These are phyloP conservation scores for Lepidonotus clava DNA, from an alignment of 2,888 invertebrate genomes.

Conservation along the genomic window DNA sequence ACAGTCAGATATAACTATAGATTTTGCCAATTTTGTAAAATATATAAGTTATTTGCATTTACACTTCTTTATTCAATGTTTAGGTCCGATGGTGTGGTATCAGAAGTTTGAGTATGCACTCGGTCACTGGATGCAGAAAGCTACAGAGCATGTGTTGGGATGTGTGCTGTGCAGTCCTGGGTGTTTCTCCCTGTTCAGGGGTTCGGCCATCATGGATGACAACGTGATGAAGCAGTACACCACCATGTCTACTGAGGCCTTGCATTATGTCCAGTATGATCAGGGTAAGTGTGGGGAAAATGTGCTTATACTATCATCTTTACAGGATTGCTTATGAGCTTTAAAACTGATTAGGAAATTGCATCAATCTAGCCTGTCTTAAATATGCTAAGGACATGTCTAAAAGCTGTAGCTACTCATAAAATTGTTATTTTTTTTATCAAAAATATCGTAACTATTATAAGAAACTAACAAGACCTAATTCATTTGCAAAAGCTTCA, in stretches of 20 bases:
- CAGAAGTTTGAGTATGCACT: slow-evolving; percentile 99
- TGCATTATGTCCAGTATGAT: slow-evolving; percentile 97
- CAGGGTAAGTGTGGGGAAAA: slow-evolving; percentile 31
- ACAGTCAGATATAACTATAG: background rate
- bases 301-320: no score
- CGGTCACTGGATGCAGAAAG: slow-evolving; percentile 99
- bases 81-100: slow-evolving; percentile 98
- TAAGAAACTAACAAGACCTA: no score
- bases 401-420: no score
- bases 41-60: background rate
- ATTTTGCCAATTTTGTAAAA: background rate
- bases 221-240: slow-evolving; percentile 99
- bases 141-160: slow-evolving; percentile 99
- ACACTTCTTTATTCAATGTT: no score
- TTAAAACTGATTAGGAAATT: no score
- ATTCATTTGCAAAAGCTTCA: no score
- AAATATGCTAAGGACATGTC: no score
- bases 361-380: no score
- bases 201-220: slow-evolving; percentile 98
- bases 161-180: slow-evolving; percentile 99
- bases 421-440: no score
- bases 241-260: slow-evolving; percentile 92
- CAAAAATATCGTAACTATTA: no score
- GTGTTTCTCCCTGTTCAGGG: slow-evolving; percentile 97
- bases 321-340: no score